Percentiles rank a stretch among this genome's conserved stretches.
These are phyloP conservation scores for Cerastoderma edule DNA, from an alignment of 2,888 invertebrate genomes.

Conservation along the genomic window DNA sequence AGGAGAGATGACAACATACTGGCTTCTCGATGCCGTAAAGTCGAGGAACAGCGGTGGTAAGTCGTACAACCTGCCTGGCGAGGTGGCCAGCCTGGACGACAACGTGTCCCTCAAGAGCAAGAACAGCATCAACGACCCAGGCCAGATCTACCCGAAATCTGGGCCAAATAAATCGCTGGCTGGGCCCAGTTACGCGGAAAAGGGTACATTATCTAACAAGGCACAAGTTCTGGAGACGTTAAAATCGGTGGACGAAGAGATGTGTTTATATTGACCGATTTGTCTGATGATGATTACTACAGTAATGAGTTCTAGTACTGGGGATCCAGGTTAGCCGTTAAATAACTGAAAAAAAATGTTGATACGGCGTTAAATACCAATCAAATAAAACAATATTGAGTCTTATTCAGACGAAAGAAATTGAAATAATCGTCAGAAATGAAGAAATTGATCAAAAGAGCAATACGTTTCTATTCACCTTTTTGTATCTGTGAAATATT, in stretches of 20 bases:
- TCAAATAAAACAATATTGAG: too few species aligned
- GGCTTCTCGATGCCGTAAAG: constrained; percentile 27
- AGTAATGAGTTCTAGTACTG: too few species aligned
- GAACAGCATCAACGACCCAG: not conserved
- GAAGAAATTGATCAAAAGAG: constrained; percentile 9
- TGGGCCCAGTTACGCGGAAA: constrained; percentile 8
- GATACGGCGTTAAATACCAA: too few species aligned
- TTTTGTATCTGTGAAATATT: too few species aligned
- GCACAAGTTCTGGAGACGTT: constrained; percentile 6
- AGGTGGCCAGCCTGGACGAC: constrained; percentile 16
- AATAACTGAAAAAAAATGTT: too few species aligned
- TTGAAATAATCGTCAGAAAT: not conserved
- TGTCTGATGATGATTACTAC: too few species aligned
- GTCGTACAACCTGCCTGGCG: constrained; percentile 34
- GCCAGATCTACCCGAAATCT: not conserved
- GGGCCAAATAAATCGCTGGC: constrained; percentile 13
- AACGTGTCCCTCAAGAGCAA: constrained; percentile 5
- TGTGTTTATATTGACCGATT: constrained; percentile 12
- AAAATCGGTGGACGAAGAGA: constrained; percentile 15
- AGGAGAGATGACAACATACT: constrained; percentile 52
- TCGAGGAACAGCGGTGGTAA: not conserved
- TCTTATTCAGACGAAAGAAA: too few species aligned
- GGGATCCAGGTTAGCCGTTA: too few species aligned
- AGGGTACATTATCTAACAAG: not conserved
- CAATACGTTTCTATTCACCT: constrained; percentile 16